Evolutionary conservation across 1,140 invertebrate species (phyloP).

Genomic region (Daktulosphaira vitifoliae): DNA sequence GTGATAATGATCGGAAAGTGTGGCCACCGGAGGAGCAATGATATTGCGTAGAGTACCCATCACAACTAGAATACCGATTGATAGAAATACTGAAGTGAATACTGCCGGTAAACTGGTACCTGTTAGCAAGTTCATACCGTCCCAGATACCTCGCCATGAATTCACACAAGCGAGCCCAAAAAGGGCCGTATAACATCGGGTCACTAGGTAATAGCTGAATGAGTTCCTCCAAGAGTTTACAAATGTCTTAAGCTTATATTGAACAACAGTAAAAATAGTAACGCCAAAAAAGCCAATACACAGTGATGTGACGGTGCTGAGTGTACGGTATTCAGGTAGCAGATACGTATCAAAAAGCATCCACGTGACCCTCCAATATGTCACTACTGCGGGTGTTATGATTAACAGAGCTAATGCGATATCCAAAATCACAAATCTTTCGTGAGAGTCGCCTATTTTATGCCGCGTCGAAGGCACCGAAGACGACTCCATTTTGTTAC

Average conservation of each 20-base stretch:
- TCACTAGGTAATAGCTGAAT: slow-evolving; percentile 59
- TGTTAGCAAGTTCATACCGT: slow-evolving; percentile 60
- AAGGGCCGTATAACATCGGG: slow-evolving; percentile 62
- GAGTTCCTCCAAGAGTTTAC: slow-evolving; percentile 59
- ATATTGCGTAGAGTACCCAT: slow-evolving; percentile 65
- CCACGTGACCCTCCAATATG: slow-evolving; percentile 80
- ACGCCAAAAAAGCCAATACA: slow-evolving; percentile 58
- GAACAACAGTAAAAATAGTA: slow-evolving; percentile 57
- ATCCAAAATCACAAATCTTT: slow-evolving; percentile 55
- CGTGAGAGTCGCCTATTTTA: slow-evolving; percentile 46
- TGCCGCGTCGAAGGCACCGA: slow-evolving; percentile 41
- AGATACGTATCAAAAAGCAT: slow-evolving; percentile 64
- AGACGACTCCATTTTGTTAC: slow-evolving; percentile 40
- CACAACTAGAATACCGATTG: slow-evolving; percentile 52
- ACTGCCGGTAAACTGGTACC: slow-evolving; percentile 50
- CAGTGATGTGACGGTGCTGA: slow-evolving; percentile 57
- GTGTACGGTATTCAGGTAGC: slow-evolving; percentile 49
- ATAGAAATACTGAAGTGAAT: slow-evolving; percentile 50
- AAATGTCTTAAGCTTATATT: slow-evolving; percentile 52
- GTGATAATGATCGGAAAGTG: slow-evolving; percentile 59
- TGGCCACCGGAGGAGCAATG: slow-evolving; percentile 67
- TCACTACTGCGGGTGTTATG: slow-evolving; percentile 67
- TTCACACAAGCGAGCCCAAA: slow-evolving; percentile 72
- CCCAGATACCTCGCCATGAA: slow-evolving; percentile 74
- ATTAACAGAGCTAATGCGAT: slow-evolving; percentile 59